Percentiles rank a stretch among this genome's conserved stretches.
Conservation (phyloP, 1,140 invertebrate genomes). For the Leptoteleia sp. region DNA sequence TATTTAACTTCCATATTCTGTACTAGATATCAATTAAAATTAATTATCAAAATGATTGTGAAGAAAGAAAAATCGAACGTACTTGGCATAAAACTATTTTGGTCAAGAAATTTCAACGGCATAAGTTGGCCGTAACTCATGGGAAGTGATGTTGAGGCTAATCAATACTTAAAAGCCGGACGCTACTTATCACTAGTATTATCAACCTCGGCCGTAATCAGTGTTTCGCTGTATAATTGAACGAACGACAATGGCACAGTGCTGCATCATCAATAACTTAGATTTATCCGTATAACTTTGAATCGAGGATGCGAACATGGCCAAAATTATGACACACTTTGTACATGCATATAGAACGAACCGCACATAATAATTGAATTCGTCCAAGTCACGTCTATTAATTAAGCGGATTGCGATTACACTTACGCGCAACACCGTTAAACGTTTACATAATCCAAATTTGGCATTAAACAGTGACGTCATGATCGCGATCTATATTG, state of each 20-base stretch:
- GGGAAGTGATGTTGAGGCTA: neutral
- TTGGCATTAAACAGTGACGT: too few species aligned
- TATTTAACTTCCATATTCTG: too few species aligned
- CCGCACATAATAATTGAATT: conserved; percentile 4
- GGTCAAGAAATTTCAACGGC: neutral
- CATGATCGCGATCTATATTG: too few species aligned
- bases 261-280: conserved; percentile 27
- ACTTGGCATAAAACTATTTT: too few species aligned
- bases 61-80: too few species aligned
- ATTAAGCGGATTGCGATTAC: too few species aligned
- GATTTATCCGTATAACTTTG: conserved; percentile 14
- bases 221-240: conserved; percentile 24
- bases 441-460: too few species aligned
- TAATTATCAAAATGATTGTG: too few species aligned
- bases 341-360: conserved; percentile 8
- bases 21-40: too few species aligned
- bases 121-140: neutral
- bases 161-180: conserved; percentile 20
- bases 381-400: conserved; percentile 1
- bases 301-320: neutral
- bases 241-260: conserved; percentile 15
- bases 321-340: conserved; percentile 29
- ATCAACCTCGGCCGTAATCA: conserved; percentile 16
- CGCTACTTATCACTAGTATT: conserved; percentile 12
- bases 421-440: too few species aligned